These are phyloP conservation scores for Toxotes chatareus DNA, from an alignment of 2,113 vertebrate genomes.

Conservation along the genomic window DNA sequence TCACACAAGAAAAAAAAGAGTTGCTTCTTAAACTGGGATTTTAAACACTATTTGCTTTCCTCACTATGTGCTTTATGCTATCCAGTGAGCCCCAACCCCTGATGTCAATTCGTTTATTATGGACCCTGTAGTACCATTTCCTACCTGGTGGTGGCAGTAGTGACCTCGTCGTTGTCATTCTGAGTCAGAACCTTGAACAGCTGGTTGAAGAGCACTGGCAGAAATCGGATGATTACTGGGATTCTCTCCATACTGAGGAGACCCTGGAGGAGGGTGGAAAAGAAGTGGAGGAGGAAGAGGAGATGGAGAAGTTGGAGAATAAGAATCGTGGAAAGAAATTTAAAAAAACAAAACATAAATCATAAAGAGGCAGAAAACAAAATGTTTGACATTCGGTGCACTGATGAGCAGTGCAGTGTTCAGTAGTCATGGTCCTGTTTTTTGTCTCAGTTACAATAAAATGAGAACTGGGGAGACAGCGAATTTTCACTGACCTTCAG, in stretches of 20 bases:
- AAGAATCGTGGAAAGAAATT: constrained; percentile 2
- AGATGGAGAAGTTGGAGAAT: neutral
- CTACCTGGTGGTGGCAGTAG: constrained; percentile 92
- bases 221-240: constrained; percentile 93
- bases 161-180: constrained; percentile 91
- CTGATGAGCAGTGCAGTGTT: constrained; percentile 11
- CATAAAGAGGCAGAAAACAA: neutral
- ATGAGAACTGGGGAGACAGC: constrained; percentile 8
- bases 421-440: neutral
- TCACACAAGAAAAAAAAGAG: neutral
- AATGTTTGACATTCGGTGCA: neutral
- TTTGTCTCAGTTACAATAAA: constrained; percentile 20
- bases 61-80: neutral
- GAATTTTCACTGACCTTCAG: constrained; percentile 88
- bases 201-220: constrained; percentile 97
- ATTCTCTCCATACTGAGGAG: constrained; percentile 95
- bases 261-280: constrained; percentile 83
- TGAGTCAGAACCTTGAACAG: constrained; percentile 94
- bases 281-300: constrained; percentile 4
- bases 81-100: neutral
- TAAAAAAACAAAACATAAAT: constrained; percentile 1
- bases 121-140: constrained; percentile 9
- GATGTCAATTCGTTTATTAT: neutral
- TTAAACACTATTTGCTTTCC: neutral
- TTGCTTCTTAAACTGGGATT: neutral